Base-by-base conservation (phyloP, 2,888 invertebrate genomes). In the Dascillus cervinus region DNA sequence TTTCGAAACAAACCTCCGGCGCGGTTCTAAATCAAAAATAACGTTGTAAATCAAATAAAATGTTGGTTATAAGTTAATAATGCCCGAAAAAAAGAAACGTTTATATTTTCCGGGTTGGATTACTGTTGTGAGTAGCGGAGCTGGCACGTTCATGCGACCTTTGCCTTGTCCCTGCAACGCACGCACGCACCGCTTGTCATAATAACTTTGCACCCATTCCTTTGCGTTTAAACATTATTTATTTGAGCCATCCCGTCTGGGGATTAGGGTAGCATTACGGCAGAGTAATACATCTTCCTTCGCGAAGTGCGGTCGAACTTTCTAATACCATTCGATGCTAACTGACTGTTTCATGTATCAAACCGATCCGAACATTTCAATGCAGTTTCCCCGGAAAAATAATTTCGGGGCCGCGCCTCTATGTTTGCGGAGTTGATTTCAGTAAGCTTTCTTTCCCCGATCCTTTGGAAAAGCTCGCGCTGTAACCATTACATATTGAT, bases 181-280 rank as follows among this genome's bases (percentile, higher is more conserved):
- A 41, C 31, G 45, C 51, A 52, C 52, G 49, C 50, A 50, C 47
- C 39, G 41, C 44, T 46, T 51, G 49, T 52, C 49, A 51, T 52
- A 52, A 53, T 53, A 53, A 50, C 46, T 53, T 50, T 50, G 43
- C 50, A 50, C 52, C 49, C 44, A 42, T 49, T 47, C 47, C 43
- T 45, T 46, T 51, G 38, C 46, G 42, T 47, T 51, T 51, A 51
- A 50, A 49, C 49, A 46, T 52, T 53, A 52, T 50, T 52, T 52
- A 52, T 50, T 48, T 48, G 47, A 47, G 44, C 43, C 51, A 46
- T 44, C 51, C 49, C 46, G 44, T 46, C 40, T 46, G 39, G 43
- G 49, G 49, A 50, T 52, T 50, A 50, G 39, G 43, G 45, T 40
- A 44, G 49, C 40, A 51, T 52, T 52, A 52, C 41, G 41, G 46